These are phyloP conservation scores for Urocyon cinereoargenteus DNA, from an alignment of 2,797 vertebrate species.

Conservation along the genomic window DNA sequence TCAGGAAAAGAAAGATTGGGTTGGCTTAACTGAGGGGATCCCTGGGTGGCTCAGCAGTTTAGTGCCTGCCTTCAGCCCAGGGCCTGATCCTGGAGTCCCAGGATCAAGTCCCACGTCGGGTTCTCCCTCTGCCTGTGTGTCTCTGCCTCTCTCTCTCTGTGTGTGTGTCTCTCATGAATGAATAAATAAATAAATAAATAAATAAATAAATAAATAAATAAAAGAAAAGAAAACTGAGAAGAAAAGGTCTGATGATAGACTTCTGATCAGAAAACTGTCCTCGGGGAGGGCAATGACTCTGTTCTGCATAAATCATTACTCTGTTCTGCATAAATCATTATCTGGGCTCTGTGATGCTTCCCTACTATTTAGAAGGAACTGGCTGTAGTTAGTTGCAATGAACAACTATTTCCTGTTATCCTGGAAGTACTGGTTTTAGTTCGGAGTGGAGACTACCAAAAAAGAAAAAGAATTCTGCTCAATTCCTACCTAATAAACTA, in stretches of 20 bases:
- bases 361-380: conserved; percentile 38
- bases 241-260: conserved; percentile 36
- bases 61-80: too few relatives aligned
- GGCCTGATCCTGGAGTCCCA: too few relatives aligned
- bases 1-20: not conserved
- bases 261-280: conserved; percentile 61
- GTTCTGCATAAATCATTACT: conserved; percentile 2
- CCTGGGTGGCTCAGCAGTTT: too few relatives aligned
- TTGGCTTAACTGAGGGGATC: not conserved
- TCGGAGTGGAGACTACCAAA: not conserved
- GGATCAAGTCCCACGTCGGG: too few relatives aligned
- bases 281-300: not conserved
- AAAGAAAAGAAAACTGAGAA: conserved; percentile 42
- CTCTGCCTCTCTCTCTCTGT: too few relatives aligned
- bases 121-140: too few relatives aligned
- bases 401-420: conserved; percentile 40
- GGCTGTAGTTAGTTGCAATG: not conserved
- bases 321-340: not conserved
- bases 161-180: too few relatives aligned
- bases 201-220: too few relatives aligned
- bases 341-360: not conserved
- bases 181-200: too few relatives aligned
- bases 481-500: conserved; percentile 75
- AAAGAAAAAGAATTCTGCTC: conserved; percentile 45
- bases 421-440: conserved; percentile 55